These are phyloP conservation scores for Bellardia bayeri DNA, from an alignment of 2,888 invertebrate genomes.

Conservation along the genomic window DNA sequence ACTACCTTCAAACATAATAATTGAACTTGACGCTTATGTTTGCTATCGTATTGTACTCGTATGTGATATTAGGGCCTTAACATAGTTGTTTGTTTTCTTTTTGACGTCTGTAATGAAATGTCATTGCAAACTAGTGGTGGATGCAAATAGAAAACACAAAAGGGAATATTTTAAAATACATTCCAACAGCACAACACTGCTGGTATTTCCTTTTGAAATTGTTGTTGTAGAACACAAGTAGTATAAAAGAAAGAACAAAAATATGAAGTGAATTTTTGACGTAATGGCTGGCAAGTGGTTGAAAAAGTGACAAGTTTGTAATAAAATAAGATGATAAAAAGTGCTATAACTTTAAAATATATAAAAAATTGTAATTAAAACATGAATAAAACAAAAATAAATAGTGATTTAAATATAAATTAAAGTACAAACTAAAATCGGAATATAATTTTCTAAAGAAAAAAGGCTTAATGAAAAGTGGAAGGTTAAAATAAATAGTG, in stretches of 20 bases:
- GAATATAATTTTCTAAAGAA: conserved; percentile 34
- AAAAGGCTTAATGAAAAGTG: conserved; percentile 22
- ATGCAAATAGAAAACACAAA: conserved; percentile 33
- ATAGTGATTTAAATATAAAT: not conserved
- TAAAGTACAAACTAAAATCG: conserved; percentile 23
- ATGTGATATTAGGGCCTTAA: not conserved
- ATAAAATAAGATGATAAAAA: not conserved
- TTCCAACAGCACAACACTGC: conserved; percentile 9
- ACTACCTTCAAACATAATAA: too few relatives aligned
- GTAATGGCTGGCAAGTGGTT: conserved; percentile 56
- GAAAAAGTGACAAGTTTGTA: conserved; percentile 22
- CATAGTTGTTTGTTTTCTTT: conserved; percentile 3
- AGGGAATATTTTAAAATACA: conserved; percentile 12
- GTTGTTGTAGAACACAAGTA: conserved; percentile 21
- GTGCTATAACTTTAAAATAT: not conserved
- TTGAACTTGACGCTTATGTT: too few relatives aligned
- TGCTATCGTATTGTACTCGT: not conserved
- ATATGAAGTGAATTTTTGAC: conserved; percentile 54
- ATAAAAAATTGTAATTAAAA: not conserved
- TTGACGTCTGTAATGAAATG: not conserved
- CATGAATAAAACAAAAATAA: not conserved
- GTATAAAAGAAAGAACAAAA: conserved; percentile 13
- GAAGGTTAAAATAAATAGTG: conserved; percentile 33
- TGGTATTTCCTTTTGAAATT: not conserved
- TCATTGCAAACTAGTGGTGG: conserved; percentile 14